These are phyloP conservation scores for Calameuta idolon DNA, from an alignment of 2,888 invertebrate genomes.

Conservation along the genomic window DNA sequence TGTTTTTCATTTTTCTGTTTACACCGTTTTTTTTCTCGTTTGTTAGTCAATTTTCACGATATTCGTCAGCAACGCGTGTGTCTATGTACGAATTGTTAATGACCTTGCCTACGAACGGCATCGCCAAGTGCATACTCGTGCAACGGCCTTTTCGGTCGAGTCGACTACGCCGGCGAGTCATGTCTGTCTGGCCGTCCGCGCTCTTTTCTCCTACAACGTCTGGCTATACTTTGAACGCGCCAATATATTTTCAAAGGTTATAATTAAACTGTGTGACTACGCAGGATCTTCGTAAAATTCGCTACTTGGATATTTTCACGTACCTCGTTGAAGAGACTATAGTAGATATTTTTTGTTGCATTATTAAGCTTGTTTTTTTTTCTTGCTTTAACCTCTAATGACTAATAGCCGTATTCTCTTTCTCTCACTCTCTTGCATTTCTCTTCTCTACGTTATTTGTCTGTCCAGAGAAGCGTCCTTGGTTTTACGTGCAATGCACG, in stretches of 20 bases:
- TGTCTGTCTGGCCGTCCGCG: neutral
- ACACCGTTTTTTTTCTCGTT: neutral
- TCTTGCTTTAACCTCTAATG: neutral
- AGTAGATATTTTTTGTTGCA: neutral
- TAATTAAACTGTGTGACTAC: neutral
- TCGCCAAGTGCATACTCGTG: neutral
- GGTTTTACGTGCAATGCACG: neutral
- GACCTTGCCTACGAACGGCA: neutral
- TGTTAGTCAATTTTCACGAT: neutral
- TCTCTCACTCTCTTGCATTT: neutral
- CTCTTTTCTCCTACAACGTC: neutral
- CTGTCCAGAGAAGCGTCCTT: neutral
- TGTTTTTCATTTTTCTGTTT: neutral
- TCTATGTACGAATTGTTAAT: neutral
- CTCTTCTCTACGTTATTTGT: neutral
- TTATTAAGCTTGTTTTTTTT: neutral
- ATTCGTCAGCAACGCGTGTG: neutral
- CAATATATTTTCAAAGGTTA: neutral
- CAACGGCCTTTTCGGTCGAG: neutral
- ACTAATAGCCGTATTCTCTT: neutral
- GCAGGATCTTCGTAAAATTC: neutral
- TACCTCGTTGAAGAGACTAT: neutral
- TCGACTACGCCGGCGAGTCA: neutral
- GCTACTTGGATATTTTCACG: neutral
- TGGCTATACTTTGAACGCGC: neutral